Evolutionary conservation across 1,140 invertebrate species (phyloP).

Genomic region (Lasioglossum baleicum): DNA sequence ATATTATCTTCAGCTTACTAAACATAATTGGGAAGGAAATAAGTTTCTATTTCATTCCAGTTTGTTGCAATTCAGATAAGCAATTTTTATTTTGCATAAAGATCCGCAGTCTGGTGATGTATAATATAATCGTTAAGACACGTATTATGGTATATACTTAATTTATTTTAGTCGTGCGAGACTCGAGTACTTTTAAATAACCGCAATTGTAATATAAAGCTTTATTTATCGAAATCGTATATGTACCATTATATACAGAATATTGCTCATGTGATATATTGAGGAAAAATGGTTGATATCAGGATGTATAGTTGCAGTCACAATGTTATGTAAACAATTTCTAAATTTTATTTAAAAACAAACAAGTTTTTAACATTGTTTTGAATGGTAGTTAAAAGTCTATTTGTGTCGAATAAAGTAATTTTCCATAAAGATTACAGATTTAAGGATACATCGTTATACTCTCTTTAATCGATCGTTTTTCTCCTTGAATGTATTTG

Average conservation of each 20-base stretch:
- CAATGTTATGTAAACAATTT: conserved; percentile 43
- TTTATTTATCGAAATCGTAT: not conserved
- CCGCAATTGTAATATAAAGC: not conserved
- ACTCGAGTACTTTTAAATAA: not conserved
- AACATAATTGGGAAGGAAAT: no score
- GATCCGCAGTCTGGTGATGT: not conserved
- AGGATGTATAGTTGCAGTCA: conserved; percentile 12
- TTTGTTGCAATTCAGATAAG: no score
- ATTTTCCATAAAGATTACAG: conserved; percentile 4
- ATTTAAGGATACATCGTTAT: not conserved
- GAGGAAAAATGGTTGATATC: not conserved
- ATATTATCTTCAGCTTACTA: no score
- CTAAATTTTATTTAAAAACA: conserved; percentile 62
- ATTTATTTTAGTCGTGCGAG: not conserved
- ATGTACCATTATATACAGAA: not conserved
- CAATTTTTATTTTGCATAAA: no score
- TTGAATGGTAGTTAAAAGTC: conserved; percentile 43
- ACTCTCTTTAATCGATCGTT: not conserved
- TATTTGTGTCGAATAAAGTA: conserved; percentile 15
- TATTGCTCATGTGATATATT: not conserved
- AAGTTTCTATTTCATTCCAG: no score
- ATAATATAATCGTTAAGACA: not conserved
- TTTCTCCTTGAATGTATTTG: not conserved
- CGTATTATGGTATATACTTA: not conserved
- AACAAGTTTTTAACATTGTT: conserved; percentile 54